Evolutionary conservation across 1,140 invertebrate genomes (phyloP).

Genomic region (Drosophila pachea): DNA sequence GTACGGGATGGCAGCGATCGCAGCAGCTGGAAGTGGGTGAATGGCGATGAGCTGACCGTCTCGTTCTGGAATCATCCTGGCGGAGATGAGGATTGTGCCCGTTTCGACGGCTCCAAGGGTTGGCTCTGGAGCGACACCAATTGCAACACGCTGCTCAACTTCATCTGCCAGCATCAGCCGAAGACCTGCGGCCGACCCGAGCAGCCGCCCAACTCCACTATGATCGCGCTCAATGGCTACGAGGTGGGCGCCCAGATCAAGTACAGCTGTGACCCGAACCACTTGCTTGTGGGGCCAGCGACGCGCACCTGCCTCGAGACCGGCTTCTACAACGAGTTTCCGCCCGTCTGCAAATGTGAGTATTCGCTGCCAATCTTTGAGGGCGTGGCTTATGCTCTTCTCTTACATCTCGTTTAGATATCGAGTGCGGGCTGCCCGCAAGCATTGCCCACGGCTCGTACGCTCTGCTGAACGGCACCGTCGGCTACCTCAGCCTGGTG

Average conservation of each 20-base stretch:
- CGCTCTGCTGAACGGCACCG: conserved; percentile 88
- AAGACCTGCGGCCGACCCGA: conserved; percentile 93
- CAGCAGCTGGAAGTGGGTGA: conserved; percentile 94
- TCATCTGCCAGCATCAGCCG: conserved; percentile 96
- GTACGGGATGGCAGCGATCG: conserved; percentile 88
- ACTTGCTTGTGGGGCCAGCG: conserved; percentile 90
- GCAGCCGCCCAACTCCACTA: conserved; percentile 95
- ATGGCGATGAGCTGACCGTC: conserved; percentile 91
- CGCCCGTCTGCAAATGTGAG: conserved; percentile 94
- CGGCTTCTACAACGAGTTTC: conserved; percentile 96
- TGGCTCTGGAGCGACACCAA: conserved; percentile 97
- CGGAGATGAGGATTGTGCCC: conserved; percentile 90
- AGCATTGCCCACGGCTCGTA: conserved; percentile 91
- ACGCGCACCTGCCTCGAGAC: conserved; percentile 91
- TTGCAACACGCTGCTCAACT: conserved; percentile 91
- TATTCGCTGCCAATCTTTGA: conserved; percentile 5
- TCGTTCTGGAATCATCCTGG: conserved; percentile 95
- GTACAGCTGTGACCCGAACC: conserved; percentile 92
- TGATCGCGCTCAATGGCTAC: conserved; percentile 84
- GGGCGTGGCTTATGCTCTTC: background rate
- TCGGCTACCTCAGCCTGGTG: conserved; percentile 91
- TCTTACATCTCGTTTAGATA: conserved; percentile 81
- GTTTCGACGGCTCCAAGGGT: conserved; percentile 94
- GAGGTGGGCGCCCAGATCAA: conserved; percentile 92
- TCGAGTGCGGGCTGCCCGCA: conserved; percentile 93